These are phyloP conservation scores for Cynopterus sphinx DNA, from an alignment of 2,797 vertebrate species.

Conservation along the genomic window DNA sequence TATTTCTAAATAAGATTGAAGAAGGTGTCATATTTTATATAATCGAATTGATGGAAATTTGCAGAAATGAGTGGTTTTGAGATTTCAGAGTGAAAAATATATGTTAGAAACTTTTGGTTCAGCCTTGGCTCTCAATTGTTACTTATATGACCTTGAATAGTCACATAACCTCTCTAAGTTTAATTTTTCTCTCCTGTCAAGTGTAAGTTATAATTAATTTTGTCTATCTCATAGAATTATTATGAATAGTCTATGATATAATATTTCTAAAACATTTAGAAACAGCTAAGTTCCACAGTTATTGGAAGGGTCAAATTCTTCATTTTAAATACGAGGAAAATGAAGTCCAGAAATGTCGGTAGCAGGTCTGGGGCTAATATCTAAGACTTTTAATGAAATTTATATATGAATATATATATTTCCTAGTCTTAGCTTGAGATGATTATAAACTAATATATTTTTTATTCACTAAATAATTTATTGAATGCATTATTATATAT, in stretches of 20 bases:
- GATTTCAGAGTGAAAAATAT: not conserved
- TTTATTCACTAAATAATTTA: not conserved
- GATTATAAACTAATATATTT: not conserved
- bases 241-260: slow-evolving; percentile 2
- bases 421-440: not conserved
- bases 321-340: not conserved
- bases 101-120: not conserved
- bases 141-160: not conserved
- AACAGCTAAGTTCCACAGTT: not conserved
- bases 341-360: not conserved
- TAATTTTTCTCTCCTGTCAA: slow-evolving; percentile 41
- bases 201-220: slow-evolving; percentile 36
- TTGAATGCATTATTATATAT: not conserved
- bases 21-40: not conserved
- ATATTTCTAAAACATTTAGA: slow-evolving; percentile 20
- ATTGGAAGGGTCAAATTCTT: not conserved
- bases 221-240: slow-evolving; percentile 28
- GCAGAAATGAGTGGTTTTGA: not conserved
- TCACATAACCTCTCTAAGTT: slow-evolving; percentile 5
- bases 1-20: slow-evolving; percentile 1
- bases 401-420: not conserved
- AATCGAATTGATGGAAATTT: not conserved
- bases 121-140: not conserved
- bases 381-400: not conserved
- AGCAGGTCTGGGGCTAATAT: not conserved